Evolutionary conservation across 2,888 invertebrate species (phyloP).

Genomic region (Arge pagana): DNA sequence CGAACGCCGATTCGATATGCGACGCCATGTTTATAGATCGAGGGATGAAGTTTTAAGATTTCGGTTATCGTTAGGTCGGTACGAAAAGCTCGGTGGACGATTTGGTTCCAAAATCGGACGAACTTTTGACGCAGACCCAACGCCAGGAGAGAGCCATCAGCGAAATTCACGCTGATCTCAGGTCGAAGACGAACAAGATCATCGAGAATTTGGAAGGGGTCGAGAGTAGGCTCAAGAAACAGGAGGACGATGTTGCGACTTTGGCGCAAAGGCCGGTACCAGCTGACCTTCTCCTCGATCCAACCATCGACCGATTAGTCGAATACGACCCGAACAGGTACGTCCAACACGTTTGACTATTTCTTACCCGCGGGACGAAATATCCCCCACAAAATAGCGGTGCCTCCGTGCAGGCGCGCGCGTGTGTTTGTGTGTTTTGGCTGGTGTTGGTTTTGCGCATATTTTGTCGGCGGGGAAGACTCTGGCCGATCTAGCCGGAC

Average conservation of each 20-base stretch:
- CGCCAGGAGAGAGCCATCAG: constrained; percentile 85
- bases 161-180: constrained; percentile 81
- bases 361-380: no score
- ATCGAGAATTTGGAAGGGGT: constrained; percentile 87
- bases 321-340: constrained; percentile 78
- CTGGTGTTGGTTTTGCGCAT: no score
- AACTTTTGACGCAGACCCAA: constrained; percentile 82
- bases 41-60: neutral
- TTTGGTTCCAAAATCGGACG: constrained; percentile 84
- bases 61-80: constrained; percentile 60
- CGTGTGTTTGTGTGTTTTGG: no score
- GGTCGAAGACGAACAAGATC: constrained; percentile 82
- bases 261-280: constrained; percentile 77
- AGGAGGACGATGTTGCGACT: constrained; percentile 81
- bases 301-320: constrained; percentile 78
- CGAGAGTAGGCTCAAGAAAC: constrained; percentile 81
- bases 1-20: neutral
- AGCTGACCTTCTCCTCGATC: constrained; percentile 74
- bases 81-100: constrained; percentile 87
- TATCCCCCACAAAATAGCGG: no score
- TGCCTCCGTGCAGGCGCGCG: no score
- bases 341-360: constrained; percentile 8
- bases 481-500: no score
- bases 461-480: no score
- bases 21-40: constrained; percentile 1